Conservation (phyloP, 2,888 invertebrate genomes). For the Microctonus brassicae region DNA sequence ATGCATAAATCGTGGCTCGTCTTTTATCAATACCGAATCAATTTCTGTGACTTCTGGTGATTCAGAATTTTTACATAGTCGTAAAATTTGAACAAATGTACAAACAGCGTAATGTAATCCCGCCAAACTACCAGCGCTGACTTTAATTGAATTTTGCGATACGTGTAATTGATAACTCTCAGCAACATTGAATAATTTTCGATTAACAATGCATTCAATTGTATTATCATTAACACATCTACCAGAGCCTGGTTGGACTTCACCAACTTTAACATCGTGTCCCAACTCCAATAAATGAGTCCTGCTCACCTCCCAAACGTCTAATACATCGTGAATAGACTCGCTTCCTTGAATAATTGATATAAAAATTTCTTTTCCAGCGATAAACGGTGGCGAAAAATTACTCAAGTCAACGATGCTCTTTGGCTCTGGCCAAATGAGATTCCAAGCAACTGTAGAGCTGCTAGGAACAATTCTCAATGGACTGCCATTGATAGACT, state of each 20-base stretch:
- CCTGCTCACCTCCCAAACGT: conserved; percentile 72
- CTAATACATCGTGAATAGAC: conserved; percentile 69
- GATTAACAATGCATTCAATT: conserved; percentile 72
- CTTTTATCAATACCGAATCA: conserved; percentile 72
- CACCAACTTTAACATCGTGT: conserved; percentile 70
- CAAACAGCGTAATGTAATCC: conserved; percentile 74
- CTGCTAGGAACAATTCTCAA: conserved; percentile 52
- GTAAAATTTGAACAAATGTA: conserved; percentile 73
- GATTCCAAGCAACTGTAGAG: conserved; percentile 58
- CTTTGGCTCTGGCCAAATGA: conserved; percentile 76
- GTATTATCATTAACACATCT: conserved; percentile 65
- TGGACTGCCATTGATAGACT: conserved; percentile 58
- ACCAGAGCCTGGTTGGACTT: conserved; percentile 68
- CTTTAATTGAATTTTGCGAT: conserved; percentile 70
- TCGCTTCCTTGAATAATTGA: conserved; percentile 69
- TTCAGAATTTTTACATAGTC: conserved; percentile 66
- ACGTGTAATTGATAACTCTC: conserved; percentile 72
- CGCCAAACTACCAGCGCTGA: conserved; percentile 72
- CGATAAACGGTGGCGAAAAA: conserved; percentile 67
- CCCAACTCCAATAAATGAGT: conserved; percentile 69
- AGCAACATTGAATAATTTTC: conserved; percentile 68
- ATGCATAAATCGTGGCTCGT: conserved; percentile 73
- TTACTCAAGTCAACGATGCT: conserved; percentile 71
- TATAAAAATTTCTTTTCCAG: conserved; percentile 70
- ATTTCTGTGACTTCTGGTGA: conserved; percentile 62